A percentile compares a stretch with the other conserved stretches of the same genome.
These are phyloP conservation scores for Mesocentrotus franciscanus DNA, from an alignment of 53 echinoderm and acorn worm genomes.

Conservation along the genomic window DNA sequence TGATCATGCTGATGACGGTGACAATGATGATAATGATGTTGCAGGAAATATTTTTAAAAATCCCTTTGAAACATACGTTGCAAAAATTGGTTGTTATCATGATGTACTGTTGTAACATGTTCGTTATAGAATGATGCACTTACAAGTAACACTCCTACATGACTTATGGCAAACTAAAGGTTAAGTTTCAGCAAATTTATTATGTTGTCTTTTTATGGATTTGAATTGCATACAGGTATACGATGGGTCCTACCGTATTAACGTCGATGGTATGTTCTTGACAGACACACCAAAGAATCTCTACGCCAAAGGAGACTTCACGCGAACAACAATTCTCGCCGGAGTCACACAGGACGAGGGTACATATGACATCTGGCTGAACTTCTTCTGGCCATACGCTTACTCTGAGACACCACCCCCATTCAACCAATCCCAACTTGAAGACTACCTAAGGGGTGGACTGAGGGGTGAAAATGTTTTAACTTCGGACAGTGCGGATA, in stretches of 20 bases:
- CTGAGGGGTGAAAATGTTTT: background rate
- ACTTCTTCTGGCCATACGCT: background rate
- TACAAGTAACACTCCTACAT: no score
- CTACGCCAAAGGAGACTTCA: slow-evolving; percentile 67
- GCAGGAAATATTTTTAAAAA: no score
- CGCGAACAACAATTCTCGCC: slow-evolving; percentile 59
- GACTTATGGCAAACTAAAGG: background rate
- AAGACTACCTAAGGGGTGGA: background rate
- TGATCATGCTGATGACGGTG: no score
- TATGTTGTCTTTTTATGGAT: background rate
- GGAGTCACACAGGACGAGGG: slow-evolving; percentile 85
- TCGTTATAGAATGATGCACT: no score
- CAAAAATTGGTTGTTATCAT: no score
- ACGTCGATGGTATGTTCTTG: slow-evolving; percentile 79
- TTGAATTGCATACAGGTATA: background rate
- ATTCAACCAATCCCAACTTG: background rate
- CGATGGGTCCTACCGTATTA: background rate
- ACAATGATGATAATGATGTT: no score
- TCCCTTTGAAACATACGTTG: no score
- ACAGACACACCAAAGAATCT: slow-evolving; percentile 69
- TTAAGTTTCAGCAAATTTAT: background rate
- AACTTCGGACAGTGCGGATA: background rate
- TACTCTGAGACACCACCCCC: slow-evolving; percentile 6
- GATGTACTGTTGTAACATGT: no score
- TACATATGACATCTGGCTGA: background rate